A percentile compares a stretch with the other conserved stretches of the same genome.
These are phyloP conservation scores for Styela clava DNA, from an alignment of 23 tunicate species.

Conservation along the genomic window DNA sequence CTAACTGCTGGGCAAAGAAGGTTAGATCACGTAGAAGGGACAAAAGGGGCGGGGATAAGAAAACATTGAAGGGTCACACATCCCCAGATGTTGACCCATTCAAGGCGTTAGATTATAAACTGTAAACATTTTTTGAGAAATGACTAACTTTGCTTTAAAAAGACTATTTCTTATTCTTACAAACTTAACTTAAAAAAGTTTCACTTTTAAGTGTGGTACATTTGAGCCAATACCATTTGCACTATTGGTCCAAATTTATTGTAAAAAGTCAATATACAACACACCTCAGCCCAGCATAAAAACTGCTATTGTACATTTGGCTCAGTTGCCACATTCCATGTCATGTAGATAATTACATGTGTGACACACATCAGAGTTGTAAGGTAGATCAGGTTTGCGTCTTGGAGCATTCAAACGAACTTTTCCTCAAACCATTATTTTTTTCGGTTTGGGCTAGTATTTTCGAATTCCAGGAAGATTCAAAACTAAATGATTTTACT, in stretches of 20 bases:
- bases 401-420: no score
- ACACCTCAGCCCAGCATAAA: not conserved
- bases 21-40: slow-evolving; percentile 40
- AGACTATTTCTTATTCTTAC: not conserved
- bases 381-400: no score
- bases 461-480: no score
- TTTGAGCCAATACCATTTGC: not conserved
- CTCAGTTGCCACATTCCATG: not conserved
- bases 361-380: no score
- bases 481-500: no score
- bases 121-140: not conserved
- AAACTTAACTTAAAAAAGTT: no score
- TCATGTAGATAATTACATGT: no score
- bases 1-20: slow-evolving; percentile 72
- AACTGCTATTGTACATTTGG: not conserved
- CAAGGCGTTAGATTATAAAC: slow-evolving; percentile 4
- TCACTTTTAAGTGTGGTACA: not conserved
- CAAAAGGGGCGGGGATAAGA: slow-evolving; percentile 68
- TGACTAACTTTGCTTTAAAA: not conserved
- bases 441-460: no score
- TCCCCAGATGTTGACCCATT: not conserved
- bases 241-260: not conserved
- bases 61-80: not conserved
- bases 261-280: not conserved
- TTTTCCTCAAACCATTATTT: no score